phyloP scores from a whole-genome alignment of 2,888 invertebrate species.

The Petrolisthes manimaculis region DNA sequence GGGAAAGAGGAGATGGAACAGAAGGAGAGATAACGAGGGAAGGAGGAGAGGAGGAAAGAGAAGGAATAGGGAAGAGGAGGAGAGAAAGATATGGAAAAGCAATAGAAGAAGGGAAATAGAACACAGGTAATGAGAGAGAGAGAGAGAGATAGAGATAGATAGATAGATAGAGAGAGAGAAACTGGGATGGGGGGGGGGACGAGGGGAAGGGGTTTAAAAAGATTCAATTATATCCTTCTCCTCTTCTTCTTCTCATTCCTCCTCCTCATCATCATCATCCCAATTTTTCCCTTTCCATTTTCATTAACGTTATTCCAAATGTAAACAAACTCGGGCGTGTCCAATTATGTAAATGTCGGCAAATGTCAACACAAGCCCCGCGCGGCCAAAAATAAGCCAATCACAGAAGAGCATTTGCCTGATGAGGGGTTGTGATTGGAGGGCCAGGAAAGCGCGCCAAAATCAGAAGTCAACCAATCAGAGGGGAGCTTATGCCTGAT shows the following conservation, averaged over 20 bases:
- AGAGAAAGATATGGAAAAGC: not conserved
- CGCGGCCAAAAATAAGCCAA: not conserved
- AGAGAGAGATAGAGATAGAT: not conserved
- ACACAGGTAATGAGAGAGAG: not conserved
- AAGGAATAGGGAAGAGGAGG: not conserved
- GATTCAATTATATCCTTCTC: not conserved
- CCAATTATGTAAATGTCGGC: slow-evolving; percentile 11
- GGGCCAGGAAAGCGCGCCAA: not conserved
- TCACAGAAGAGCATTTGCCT: slow-evolving; percentile 5
- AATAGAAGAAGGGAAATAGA: not conserved
- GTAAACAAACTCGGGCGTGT: not conserved
- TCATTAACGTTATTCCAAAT: slow-evolving; percentile 9
- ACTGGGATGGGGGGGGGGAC: too few relatives aligned
- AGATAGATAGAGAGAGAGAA: too few relatives aligned
- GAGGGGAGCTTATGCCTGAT: too few relatives aligned
- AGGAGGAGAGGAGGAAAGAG: not conserved
- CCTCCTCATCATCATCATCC: not conserved
- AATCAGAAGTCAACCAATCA: too few relatives aligned
- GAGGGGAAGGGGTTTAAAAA: not conserved
- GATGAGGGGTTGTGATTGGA: not conserved
- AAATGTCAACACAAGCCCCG: not conserved
- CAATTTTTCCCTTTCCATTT: not conserved
- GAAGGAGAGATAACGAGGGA: not conserved
- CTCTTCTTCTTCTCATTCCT: not conserved
- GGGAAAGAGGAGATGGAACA: not conserved